Percentiles rank a stretch among this genome's conserved stretches.
Evolutionary conservation across 2,888 invertebrate genomes (phyloP).

Genomic region (Euzetes globulus): DNA sequence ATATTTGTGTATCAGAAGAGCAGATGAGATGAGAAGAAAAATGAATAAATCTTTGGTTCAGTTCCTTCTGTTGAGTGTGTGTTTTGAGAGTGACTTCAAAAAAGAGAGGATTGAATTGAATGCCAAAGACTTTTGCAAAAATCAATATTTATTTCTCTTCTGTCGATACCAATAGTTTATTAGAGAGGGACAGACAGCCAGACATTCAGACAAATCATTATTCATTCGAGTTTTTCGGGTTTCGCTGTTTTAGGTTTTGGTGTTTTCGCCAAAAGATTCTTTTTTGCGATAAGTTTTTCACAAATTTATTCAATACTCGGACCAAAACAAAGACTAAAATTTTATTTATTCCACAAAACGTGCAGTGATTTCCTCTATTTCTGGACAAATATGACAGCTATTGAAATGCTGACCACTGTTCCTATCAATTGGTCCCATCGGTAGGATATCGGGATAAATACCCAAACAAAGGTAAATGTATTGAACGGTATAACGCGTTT

Average conservation of each 20-base stretch:
- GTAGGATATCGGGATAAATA: neutral
- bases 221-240: too few species aligned
- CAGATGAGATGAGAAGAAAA: neutral
- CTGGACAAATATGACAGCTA: neutral
- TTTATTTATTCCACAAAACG: too few species aligned
- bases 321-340: too few species aligned
- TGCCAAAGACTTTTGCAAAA: neutral
- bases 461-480: neutral
- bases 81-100: too few species aligned
- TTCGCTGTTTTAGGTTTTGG: too few species aligned
- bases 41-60: neutral
- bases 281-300: too few species aligned
- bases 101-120: too few species aligned
- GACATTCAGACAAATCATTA: neutral
- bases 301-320: too few species aligned
- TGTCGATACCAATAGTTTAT: neutral
- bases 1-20: too few species aligned
- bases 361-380: too few species aligned
- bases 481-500: neutral
- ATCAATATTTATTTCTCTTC: conserved; percentile 11
- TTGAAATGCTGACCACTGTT: neutral
- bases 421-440: neutral
- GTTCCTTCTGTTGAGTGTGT: too few species aligned
- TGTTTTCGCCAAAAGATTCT: too few species aligned
- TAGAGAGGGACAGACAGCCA: neutral